phyloP scores from a whole-genome alignment of 2,888 invertebrate genomes.

The Pelosia muscerda region DNA sequence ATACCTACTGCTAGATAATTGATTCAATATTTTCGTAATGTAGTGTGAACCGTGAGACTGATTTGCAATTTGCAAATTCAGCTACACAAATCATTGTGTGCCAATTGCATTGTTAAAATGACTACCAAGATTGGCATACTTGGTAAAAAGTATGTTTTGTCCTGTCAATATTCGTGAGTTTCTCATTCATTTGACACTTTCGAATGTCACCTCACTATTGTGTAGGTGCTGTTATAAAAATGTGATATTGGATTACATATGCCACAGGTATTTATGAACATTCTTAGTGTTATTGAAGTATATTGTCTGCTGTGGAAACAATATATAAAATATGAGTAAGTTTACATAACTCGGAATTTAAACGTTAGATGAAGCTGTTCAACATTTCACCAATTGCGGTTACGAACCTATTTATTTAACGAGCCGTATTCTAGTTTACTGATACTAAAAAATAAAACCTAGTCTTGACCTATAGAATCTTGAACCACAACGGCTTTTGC shows the following conservation, averaged over 20 bases:
- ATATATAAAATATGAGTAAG: background rate
- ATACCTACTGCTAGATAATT: background rate
- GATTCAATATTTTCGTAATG: slow-evolving; percentile 24
- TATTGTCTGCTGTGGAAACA: slow-evolving; percentile 31
- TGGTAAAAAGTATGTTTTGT: slow-evolving; percentile 42
- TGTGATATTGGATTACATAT: slow-evolving; percentile 18
- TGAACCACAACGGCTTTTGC: background rate
- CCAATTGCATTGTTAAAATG: slow-evolving; percentile 56
- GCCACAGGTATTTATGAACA: slow-evolving; percentile 24
- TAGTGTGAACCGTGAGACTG: slow-evolving; percentile 38
- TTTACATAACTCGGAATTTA: slow-evolving; percentile 3
- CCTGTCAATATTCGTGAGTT: slow-evolving; percentile 42
- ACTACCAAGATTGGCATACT: slow-evolving; percentile 41
- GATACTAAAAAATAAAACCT: slow-evolving; percentile 1
- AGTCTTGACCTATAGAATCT: slow-evolving; percentile 5
- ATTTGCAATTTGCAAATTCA: slow-evolving; percentile 33
- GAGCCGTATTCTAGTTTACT: slow-evolving; percentile 6
- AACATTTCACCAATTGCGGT: slow-evolving; percentile 1
- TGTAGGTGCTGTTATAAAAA: slow-evolving; percentile 25
- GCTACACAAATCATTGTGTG: slow-evolving; percentile 47
- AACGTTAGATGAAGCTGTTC: slow-evolving; percentile 8
- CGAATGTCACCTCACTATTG: slow-evolving; percentile 40
- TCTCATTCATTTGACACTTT: slow-evolving; percentile 33
- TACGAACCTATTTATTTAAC: slow-evolving; percentile 10
- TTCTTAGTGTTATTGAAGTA: slow-evolving; percentile 22